A percentile compares a stretch with the other conserved stretches of the same genome.
These are phyloP conservation scores for Loriculus beryllinus DNA, from an alignment of 2,797 vertebrate species.

Conservation along the genomic window DNA sequence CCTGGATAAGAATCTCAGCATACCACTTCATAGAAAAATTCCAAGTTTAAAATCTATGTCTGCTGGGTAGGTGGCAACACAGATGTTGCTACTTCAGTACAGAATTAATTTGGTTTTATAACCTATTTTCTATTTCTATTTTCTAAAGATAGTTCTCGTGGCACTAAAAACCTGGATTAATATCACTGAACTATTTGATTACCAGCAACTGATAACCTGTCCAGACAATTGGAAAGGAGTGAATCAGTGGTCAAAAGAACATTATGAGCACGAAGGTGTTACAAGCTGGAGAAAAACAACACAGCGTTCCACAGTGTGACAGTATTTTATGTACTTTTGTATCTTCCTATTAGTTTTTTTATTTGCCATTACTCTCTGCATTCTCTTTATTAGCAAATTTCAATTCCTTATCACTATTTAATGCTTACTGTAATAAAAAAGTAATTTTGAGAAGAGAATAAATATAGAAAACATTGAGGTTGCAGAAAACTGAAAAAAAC, in stretches of 20 bases:
- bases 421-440: conserved; percentile 16
- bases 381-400: neutral
- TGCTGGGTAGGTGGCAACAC: neutral
- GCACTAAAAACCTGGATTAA: neutral
- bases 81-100: neutral
- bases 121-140: neutral
- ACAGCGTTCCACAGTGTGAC: neutral
- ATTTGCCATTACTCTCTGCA: neutral
- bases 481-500: conserved; percentile 25
- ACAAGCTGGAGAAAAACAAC: neutral
- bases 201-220: neutral
- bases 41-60: neutral
- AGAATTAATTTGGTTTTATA: neutral
- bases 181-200: neutral
- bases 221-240: neutral
- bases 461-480: neutral
- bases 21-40: neutral
- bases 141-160: neutral
- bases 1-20: neutral
- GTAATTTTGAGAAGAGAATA: neutral
- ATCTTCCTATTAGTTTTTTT: neutral
- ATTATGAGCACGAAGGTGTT: neutral
- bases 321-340: neutral
- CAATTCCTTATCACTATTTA: conserved; percentile 18
- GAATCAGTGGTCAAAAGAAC: neutral